These are phyloP conservation scores for Triplophysa rosa DNA, from an alignment of 2,113 vertebrate species.

Conservation along the genomic window DNA sequence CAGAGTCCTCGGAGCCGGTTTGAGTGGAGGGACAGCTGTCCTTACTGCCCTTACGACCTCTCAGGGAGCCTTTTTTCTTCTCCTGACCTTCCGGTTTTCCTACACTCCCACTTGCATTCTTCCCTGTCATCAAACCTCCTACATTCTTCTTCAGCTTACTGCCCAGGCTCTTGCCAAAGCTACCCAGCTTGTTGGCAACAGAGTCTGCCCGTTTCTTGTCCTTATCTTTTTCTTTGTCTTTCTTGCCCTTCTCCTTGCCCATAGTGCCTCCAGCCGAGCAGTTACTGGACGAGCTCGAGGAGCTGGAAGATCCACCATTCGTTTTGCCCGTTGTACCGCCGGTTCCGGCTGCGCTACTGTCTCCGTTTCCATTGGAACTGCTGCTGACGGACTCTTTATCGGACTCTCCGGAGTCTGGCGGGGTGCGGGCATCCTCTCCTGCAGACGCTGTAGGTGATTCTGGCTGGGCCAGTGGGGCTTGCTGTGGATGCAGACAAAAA, in stretches of 20 bases:
- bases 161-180: conserved; percentile 93
- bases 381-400: conserved; percentile 97
- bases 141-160: conserved; percentile 96
- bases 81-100: conserved; percentile 79
- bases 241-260: conserved; percentile 82
- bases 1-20: conserved; percentile 75
- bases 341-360: conserved; percentile 50
- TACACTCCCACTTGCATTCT: conserved; percentile 63
- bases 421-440: conserved; percentile 85
- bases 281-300: conserved; percentile 71
- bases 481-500: conserved; percentile 29
- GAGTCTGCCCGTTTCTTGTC: conserved; percentile 91
- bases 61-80: conserved; percentile 89
- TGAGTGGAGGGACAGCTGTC: conserved; percentile 76
- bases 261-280: conserved; percentile 68
- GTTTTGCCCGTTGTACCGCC: conserved; percentile 65
- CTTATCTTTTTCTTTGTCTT: conserved; percentile 83
- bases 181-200: conserved; percentile 94
- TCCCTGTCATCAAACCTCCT: conserved; percentile 90
- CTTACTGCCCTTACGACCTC: conserved; percentile 82
- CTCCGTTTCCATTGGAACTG: conserved; percentile 85
- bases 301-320: conserved; percentile 65
- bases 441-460: conserved; percentile 92
- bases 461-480: conserved; percentile 92
- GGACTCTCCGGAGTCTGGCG: conserved; percentile 88